A percentile compares a stretch with the other conserved stretches of the same genome.
Conservation (phyloP, 2,888 invertebrate genomes). For the Scaptomyza tumidula region DNA sequence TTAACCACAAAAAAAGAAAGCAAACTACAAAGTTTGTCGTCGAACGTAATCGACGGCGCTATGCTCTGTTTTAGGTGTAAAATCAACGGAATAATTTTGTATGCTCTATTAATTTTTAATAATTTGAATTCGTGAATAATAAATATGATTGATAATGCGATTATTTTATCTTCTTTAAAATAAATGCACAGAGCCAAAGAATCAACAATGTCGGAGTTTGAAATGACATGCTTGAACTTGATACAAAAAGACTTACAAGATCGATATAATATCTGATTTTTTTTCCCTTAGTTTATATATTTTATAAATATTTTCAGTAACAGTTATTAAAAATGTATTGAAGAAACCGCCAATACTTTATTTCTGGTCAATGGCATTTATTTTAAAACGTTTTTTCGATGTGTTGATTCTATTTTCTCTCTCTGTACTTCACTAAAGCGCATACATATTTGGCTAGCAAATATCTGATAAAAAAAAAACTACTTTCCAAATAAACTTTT, state of each 20-base stretch:
- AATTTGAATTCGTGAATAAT: neutral
- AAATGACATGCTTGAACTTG: too few relatives aligned
- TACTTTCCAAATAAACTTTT: neutral
- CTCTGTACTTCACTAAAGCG: neutral
- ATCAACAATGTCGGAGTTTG: too few relatives aligned
- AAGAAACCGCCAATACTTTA: too few relatives aligned
- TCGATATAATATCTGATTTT: too few relatives aligned
- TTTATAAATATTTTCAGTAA: too few relatives aligned
- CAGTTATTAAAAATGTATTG: too few relatives aligned
- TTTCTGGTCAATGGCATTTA: too few relatives aligned
- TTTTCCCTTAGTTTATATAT: too few relatives aligned
- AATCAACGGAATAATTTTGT: neutral
- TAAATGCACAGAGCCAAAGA: neutral
- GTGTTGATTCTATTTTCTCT: neutral
- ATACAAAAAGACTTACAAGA: too few relatives aligned
- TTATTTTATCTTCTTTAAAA: neutral
- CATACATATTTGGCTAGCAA: neutral
- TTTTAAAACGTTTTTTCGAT: neutral
- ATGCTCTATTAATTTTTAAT: neutral
- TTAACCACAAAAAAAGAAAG: neutral
- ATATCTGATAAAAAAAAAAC: neutral
- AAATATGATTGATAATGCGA: neutral
- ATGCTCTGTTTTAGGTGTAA: neutral
- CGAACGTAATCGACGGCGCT: neutral
- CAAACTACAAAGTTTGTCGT: neutral